Evolutionary conservation across 2,797 vertebrate species (phyloP).

Genomic region (Remorina albescens): DNA sequence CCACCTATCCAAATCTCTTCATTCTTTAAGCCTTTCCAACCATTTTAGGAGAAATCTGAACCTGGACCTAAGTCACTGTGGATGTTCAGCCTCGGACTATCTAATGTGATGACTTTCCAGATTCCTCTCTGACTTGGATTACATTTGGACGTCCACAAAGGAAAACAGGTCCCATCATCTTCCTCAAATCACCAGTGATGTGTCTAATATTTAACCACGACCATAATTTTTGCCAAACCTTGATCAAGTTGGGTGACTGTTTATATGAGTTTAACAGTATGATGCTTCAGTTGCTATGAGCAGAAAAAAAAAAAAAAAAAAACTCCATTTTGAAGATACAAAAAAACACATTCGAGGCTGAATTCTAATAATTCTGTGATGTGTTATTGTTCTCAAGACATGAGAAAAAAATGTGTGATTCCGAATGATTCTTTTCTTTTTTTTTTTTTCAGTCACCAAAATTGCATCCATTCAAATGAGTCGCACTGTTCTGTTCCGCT

Average conservation of each 20-base stretch:
- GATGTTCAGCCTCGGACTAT: too few relatives aligned
- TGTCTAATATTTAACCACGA: background rate
- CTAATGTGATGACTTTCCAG: too few relatives aligned
- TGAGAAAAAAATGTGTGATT: background rate
- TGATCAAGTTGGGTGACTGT: background rate
- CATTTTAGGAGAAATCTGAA: too few relatives aligned
- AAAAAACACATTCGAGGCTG: too few relatives aligned
- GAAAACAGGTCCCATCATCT: background rate
- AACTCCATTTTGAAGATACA: too few relatives aligned
- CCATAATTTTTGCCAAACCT: too few relatives aligned
- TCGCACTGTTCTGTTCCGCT: background rate
- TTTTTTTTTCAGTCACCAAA: background rate
- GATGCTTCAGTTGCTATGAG: background rate
- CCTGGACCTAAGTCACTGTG: too few relatives aligned
- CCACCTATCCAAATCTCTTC: background rate
- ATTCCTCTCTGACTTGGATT: background rate
- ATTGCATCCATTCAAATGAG: too few relatives aligned
- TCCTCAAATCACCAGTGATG: background rate
- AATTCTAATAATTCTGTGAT: too few relatives aligned
- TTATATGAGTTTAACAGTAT: background rate
- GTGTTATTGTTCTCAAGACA: background rate
- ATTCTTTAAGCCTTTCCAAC: background rate
- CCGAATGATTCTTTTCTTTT: too few relatives aligned
- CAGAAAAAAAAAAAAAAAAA: too few relatives aligned
- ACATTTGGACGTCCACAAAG: background rate